Evolutionary conservation across 2,888 invertebrate species (phyloP).

Genomic region (Epinotia brunnichana): DNA sequence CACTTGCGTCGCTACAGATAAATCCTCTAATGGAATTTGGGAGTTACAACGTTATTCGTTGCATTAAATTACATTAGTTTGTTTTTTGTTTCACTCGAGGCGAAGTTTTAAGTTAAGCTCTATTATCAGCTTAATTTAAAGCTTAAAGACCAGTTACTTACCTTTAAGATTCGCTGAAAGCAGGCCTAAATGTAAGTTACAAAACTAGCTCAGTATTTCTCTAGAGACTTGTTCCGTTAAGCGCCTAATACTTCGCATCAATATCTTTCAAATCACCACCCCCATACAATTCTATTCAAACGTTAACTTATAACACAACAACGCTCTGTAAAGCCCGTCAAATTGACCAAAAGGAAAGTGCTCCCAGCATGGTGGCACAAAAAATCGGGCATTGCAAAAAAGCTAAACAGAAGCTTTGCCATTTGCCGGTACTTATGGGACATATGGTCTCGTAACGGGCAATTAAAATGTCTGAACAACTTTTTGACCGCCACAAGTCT

Average conservation of each 20-base stretch:
- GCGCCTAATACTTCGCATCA: slow-evolving; percentile 22
- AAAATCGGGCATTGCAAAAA: slow-evolving; percentile 53
- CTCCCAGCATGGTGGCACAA: slow-evolving; percentile 56
- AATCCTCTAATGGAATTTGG: slow-evolving; percentile 76
- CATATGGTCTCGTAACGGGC: slow-evolving; percentile 54
- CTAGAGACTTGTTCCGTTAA: neutral
- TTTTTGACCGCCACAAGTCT: slow-evolving; percentile 42
- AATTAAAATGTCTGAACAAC: slow-evolving; percentile 41
- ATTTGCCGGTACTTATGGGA: slow-evolving; percentile 45
- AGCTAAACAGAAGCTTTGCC: slow-evolving; percentile 43
- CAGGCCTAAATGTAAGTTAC: no score
- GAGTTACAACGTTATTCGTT: slow-evolving; percentile 65
- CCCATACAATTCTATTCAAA: slow-evolving; percentile 49
- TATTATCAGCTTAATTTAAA: no score
- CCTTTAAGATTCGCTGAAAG: no score
- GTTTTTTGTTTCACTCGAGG: neutral
- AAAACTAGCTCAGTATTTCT: no score
- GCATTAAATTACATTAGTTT: slow-evolving; percentile 10
- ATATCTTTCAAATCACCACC: slow-evolving; percentile 43
- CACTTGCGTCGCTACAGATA: slow-evolving; percentile 68
- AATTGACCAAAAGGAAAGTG: slow-evolving; percentile 69
- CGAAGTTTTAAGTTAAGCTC: neutral
- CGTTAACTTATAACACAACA: slow-evolving; percentile 51
- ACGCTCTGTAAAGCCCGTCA: slow-evolving; percentile 54
- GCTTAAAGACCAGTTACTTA: no score